These are phyloP conservation scores for Antigone vipio DNA, from an alignment of 2,113 vertebrate genomes.

Conservation along the genomic window DNA sequence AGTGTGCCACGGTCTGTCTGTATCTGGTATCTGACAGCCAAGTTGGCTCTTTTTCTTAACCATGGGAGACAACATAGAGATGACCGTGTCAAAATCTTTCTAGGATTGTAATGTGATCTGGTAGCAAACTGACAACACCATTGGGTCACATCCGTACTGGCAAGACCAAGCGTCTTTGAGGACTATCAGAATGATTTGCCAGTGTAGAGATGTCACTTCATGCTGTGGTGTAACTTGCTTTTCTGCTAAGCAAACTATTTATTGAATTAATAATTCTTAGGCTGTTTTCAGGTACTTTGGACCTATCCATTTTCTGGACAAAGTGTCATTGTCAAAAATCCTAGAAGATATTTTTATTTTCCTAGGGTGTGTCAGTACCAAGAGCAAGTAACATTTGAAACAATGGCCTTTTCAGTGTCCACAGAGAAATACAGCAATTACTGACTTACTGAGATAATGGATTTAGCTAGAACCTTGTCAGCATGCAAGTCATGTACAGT, in stretches of 20 bases:
- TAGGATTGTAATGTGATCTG: conserved; percentile 8
- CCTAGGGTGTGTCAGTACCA: not conserved
- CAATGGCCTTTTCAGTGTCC: not conserved
- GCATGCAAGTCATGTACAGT: not conserved
- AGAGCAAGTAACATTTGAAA: not conserved
- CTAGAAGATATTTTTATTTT: not conserved
- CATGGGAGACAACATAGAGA: not conserved
- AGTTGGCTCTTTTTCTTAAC: not conserved
- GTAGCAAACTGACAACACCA: not conserved
- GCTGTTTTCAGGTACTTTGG: not conserved
- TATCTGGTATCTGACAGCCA: not conserved
- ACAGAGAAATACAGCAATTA: not conserved
- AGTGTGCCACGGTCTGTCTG: not conserved
- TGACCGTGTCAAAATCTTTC: not conserved
- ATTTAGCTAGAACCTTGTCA: not conserved
- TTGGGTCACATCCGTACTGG: not conserved
- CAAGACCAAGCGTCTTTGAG: not conserved
- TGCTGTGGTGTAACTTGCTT: not conserved
- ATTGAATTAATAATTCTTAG: not conserved
- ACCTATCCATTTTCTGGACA: not conserved
- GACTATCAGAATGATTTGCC: not conserved
- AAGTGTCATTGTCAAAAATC: not conserved
- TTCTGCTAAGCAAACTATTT: not conserved
- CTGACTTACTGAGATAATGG: not conserved
- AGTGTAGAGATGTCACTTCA: not conserved